These are phyloP conservation scores for Nothobranchius furzeri DNA, from an alignment of 2,113 vertebrate species.

Conservation along the genomic window DNA sequence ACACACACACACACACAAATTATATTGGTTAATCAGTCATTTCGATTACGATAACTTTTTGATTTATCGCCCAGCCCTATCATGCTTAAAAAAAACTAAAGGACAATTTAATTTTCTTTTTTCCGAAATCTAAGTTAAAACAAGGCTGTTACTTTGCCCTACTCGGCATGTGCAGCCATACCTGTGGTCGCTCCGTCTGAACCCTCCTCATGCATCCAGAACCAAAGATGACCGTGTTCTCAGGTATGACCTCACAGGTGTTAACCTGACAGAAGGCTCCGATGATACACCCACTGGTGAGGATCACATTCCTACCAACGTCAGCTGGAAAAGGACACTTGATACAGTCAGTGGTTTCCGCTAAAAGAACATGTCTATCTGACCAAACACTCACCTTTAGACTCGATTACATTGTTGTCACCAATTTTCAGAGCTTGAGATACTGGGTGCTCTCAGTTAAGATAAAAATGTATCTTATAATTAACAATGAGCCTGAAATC, in stretches of 20 bases:
- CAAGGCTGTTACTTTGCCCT: not conserved
- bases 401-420: slow-evolving; percentile 98
- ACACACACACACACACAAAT: no score
- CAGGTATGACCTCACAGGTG: slow-evolving; percentile 94
- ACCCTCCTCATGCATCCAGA: slow-evolving; percentile 91
- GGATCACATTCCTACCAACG: slow-evolving; percentile 91
- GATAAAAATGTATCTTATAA: not conserved
- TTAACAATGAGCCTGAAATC: not conserved
- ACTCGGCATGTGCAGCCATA: slow-evolving; percentile 40
- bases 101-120: no score
- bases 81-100: no score
- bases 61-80: no score
- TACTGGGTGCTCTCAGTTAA: slow-evolving; percentile 72
- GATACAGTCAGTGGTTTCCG: not conserved
- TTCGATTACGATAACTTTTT: no score
- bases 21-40: no score
- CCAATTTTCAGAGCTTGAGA: slow-evolving; percentile 97
- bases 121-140: no score
- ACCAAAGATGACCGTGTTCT: slow-evolving; percentile 95
- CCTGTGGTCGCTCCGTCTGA: slow-evolving; percentile 95
- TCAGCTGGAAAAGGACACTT: slow-evolving; percentile 77
- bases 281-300: slow-evolving; percentile 95
- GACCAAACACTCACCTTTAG: slow-evolving; percentile 84
- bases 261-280: slow-evolving; percentile 94
- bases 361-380: not conserved